Evolutionary conservation across 2,797 vertebrate genomes (phyloP).

Genomic region (Anableps anableps): DNA sequence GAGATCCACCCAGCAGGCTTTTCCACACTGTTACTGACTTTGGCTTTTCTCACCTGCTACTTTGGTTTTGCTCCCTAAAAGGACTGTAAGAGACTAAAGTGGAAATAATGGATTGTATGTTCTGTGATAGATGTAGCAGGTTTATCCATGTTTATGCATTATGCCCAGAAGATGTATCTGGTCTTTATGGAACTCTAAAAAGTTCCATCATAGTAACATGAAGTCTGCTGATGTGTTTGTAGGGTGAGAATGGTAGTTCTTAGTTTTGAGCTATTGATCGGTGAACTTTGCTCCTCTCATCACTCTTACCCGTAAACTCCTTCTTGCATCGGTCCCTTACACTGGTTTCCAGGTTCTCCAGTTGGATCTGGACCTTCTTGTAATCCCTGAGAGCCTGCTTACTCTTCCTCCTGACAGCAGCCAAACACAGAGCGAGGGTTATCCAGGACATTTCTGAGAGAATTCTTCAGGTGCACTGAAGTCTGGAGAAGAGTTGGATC

Average conservation of each 20-base stretch:
- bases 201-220: not conserved
- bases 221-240: not conserved
- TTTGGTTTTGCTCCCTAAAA: too few species aligned
- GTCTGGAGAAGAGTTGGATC: not conserved
- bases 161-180: not conserved
- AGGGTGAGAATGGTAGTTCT: not conserved
- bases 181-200: not conserved
- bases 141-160: not conserved
- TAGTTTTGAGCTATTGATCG: not conserved
- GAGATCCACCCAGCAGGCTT: too few species aligned
- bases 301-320: slow-evolving; percentile 92
- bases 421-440: not conserved
- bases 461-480: not conserved
- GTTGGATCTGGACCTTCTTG: slow-evolving; percentile 98
- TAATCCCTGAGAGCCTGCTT: slow-evolving; percentile 97
- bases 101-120: too few species aligned
- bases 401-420: slow-evolving; percentile 89
- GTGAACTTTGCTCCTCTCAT: too few species aligned
- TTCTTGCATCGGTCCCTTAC: slow-evolving; percentile 98
- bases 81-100: too few species aligned
- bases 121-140: too few species aligned
- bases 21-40: too few species aligned
- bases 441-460: not conserved
- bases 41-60: too few species aligned
- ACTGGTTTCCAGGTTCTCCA: slow-evolving; percentile 97